Percentiles rank a stretch among this genome's conserved stretches.
Evolutionary conservation across 2,797 vertebrate genomes (phyloP).

Genomic region (Hylomyscus alleni): DNA sequence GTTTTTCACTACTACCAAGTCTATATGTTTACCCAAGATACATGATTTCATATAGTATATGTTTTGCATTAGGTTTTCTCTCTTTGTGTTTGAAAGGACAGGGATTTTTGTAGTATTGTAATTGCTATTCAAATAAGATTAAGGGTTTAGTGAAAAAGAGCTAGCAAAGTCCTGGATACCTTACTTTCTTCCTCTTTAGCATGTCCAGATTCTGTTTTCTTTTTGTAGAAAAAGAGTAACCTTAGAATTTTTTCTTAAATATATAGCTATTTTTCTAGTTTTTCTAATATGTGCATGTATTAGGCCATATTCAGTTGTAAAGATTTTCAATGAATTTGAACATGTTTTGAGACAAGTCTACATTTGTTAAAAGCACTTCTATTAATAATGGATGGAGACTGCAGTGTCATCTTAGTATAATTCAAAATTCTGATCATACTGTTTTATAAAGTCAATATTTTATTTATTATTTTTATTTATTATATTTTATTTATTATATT

Average conservation of each 20-base stretch:
- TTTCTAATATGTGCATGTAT: neutral
- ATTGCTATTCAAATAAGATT: slow-evolving; percentile 35
- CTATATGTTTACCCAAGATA: slow-evolving; percentile 33
- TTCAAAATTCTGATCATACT: neutral
- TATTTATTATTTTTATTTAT: too few relatives aligned
- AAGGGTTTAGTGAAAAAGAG: neutral
- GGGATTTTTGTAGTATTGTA: neutral
- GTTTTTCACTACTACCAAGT: slow-evolving; percentile 17
- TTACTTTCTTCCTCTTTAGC: neutral
- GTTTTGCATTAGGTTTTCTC: slow-evolving; percentile 21
- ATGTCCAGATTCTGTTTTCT: neutral
- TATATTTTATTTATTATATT: slow-evolving; percentile 41
- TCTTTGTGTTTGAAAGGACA: neutral
- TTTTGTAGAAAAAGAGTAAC: slow-evolving; percentile 10
- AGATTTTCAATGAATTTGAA: slow-evolving; percentile 18
- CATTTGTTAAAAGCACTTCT: neutral
- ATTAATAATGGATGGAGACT: neutral
- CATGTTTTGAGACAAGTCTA: neutral
- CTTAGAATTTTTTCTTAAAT: neutral
- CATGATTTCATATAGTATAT: neutral
- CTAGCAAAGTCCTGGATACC: neutral
- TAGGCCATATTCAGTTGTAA: neutral
- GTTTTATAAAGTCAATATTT: neutral
- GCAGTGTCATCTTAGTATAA: slow-evolving; percentile 14
- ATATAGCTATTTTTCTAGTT: neutral